phyloP scores from a whole-genome alignment of 1,140 invertebrate species.

The Saccostrea glomerata region DNA sequence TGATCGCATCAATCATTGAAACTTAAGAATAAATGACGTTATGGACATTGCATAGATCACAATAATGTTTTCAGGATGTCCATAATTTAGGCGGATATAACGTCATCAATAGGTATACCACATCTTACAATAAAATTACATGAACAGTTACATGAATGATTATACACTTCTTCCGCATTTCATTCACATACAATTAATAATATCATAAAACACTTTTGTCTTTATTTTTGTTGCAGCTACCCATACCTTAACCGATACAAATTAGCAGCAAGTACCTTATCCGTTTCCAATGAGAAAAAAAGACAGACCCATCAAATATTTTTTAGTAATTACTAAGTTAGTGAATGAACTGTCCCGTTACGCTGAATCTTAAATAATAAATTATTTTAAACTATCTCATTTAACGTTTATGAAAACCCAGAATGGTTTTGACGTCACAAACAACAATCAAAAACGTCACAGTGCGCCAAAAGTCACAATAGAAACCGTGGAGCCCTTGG shows the following conservation, averaged over 20 bases:
- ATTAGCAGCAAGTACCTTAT: no score
- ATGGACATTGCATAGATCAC: background rate
- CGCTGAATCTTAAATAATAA: no score
- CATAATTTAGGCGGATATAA: background rate
- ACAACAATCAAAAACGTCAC: background rate
- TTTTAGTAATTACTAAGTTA: no score
- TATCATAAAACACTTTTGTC: background rate
- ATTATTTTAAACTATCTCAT: no score
- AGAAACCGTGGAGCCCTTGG: constrained; percentile 27
- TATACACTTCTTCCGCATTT: background rate
- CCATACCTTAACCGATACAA: no score
- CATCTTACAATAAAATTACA: no score
- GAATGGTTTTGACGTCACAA: constrained; percentile 46
- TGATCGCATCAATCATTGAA: background rate
- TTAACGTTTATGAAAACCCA: background rate
- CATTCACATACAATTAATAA: background rate
- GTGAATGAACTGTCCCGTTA: no score
- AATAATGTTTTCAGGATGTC: background rate
- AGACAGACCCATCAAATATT: no score
- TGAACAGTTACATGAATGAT: background rate
- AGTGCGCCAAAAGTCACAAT: constrained; percentile 40
- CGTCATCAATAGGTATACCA: background rate
- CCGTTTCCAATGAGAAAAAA: no score
- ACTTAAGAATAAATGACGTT: background rate
- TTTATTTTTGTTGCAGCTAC: background rate